Percentiles rank a stretch among this genome's conserved stretches.
These are phyloP conservation scores for Mormyrus proboscirostris DNA, from an alignment of 2,797 vertebrate species.

Conservation along the genomic window DNA sequence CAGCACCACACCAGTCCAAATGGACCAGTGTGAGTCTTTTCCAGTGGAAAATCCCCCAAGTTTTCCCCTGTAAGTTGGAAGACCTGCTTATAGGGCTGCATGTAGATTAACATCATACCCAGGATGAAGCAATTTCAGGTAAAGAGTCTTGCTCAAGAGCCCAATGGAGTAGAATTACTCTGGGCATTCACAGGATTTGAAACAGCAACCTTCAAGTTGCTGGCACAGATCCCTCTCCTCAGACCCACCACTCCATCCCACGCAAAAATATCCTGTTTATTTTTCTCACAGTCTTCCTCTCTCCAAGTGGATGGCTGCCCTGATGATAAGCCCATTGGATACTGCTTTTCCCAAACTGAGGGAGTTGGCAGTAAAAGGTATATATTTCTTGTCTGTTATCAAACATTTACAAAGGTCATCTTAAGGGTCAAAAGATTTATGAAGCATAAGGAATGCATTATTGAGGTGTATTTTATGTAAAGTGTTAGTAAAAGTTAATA, in stretches of 20 bases:
- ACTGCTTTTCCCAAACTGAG: slow-evolving; percentile 56
- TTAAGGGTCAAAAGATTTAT: background rate
- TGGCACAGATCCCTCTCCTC: too few relatives aligned
- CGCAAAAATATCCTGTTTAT: slow-evolving; percentile 16
- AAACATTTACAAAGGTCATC: background rate
- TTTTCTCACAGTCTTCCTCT: slow-evolving; percentile 55
- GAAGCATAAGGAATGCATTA: background rate
- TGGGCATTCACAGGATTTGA: background rate
- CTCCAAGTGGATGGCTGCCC: slow-evolving; percentile 64
- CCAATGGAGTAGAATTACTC: background rate
- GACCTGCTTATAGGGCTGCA: background rate
- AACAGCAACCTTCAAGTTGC: background rate
- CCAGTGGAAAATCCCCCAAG: background rate
- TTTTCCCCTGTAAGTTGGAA: background rate
- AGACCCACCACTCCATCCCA: background rate
- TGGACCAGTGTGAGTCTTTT: background rate
- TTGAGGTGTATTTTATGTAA: background rate
- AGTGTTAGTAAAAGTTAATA: background rate
- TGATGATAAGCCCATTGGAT: slow-evolving; percentile 45
- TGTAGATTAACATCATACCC: background rate
- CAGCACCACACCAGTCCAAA: background rate
- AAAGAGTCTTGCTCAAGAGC: background rate
- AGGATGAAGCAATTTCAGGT: background rate
- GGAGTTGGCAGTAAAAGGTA: slow-evolving; percentile 55
- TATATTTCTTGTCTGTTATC: background rate